phyloP scores from a whole-genome alignment of 1,140 invertebrate genomes.

The Archegozetes longisetosus region DNA sequence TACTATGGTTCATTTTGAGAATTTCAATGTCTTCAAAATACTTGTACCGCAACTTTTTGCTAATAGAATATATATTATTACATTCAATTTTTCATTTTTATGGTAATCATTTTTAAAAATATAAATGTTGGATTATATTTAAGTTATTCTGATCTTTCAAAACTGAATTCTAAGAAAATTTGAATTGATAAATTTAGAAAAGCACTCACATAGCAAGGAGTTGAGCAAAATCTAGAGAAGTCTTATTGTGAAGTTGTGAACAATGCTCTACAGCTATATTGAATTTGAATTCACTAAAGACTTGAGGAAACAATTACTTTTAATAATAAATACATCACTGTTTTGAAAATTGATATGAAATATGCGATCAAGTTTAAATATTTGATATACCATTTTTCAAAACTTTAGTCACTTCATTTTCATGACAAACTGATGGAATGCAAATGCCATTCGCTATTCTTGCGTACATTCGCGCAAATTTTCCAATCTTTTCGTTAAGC shows the following conservation, averaged over 20 bases:
- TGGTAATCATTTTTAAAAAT: no score
- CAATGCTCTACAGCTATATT: not conserved
- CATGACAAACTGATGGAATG: not conserved
- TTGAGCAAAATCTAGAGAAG: not conserved
- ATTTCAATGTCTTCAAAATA: no score
- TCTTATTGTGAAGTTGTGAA: not conserved
- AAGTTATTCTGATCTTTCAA: no score
- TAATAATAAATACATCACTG: not conserved
- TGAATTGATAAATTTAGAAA: not conserved
- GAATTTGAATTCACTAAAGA: not conserved
- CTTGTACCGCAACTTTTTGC: no score
- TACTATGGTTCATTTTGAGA: no score
- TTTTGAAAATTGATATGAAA: not conserved
- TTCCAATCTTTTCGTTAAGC: not conserved
- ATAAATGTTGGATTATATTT: no score
- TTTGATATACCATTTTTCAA: not conserved
- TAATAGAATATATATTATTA: no score
- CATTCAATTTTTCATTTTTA: no score
- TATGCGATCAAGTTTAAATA: no score
- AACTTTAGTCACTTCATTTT: not conserved
- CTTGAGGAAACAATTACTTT: not conserved
- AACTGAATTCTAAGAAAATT: no score
- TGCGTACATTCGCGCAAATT: not conserved
- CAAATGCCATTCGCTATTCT: slow-evolving; percentile 1
- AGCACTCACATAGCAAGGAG: not conserved